Evolutionary conservation across 2,888 invertebrate species (phyloP).

Genomic region (Spodoptera littoralis): DNA sequence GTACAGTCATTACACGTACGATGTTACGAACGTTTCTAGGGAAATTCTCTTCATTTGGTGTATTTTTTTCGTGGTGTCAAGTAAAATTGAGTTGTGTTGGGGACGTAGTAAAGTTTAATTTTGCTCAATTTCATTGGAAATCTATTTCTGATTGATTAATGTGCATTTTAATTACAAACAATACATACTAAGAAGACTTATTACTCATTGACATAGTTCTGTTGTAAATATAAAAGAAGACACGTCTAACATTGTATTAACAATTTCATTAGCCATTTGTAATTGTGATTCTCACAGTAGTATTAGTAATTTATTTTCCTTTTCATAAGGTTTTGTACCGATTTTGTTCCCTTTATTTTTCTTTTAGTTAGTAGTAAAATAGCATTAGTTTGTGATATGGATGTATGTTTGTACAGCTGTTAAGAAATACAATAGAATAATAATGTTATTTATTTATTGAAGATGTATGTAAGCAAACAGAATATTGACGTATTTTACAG

Average conservation of each 20-base stretch:
- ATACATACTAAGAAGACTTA: too few species aligned
- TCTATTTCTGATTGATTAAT: too few species aligned
- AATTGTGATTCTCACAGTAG: background rate
- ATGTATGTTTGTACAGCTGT: conserved; percentile 23
- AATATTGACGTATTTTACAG: background rate
- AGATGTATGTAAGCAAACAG: conserved; percentile 3
- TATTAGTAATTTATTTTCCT: conserved; percentile 5
- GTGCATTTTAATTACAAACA: too few species aligned
- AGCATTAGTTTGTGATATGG: conserved; percentile 7
- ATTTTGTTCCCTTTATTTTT: conserved; percentile 28
- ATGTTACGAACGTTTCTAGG: conserved; percentile 13
- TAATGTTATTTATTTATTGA: conserved; percentile 15
- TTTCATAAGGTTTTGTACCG: conserved; percentile 14
- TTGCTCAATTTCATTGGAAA: background rate
- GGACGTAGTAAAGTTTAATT: background rate
- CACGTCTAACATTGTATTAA: background rate
- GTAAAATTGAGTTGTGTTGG: too few species aligned
- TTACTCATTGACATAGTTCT: too few species aligned
- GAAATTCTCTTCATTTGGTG: background rate
- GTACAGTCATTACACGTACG: conserved; percentile 24
- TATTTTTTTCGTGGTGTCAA: background rate
- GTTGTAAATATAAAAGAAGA: background rate
- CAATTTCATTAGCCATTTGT: conserved; percentile 6
- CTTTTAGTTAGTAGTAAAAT: conserved; percentile 13
- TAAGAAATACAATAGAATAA: conserved; percentile 20